Evolutionary conservation across 2,113 vertebrate genomes (phyloP).

Genomic region (Macaca nemestrina): DNA sequence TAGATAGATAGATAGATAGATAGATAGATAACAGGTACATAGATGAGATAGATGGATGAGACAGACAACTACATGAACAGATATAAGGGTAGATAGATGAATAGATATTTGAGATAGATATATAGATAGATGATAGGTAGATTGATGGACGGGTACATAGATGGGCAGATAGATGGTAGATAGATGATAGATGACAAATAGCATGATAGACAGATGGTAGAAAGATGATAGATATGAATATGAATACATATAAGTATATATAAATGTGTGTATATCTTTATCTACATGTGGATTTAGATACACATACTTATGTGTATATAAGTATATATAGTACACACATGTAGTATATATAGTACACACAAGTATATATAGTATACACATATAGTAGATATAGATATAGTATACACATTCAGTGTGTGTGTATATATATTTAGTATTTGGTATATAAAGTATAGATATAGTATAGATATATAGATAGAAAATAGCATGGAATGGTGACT

Average conservation of each 20-base stretch:
- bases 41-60: not conserved
- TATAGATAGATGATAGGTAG: not conserved
- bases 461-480: no score
- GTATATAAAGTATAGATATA: no score
- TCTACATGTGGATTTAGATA: not conserved
- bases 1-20: not conserved
- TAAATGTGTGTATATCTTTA: not conserved
- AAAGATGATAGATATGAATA: not conserved
- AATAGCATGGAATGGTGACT: no score
- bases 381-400: no score
- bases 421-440: no score
- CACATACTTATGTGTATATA: no score
- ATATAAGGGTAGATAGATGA: not conserved
- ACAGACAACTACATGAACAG: not conserved
- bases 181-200: not conserved
- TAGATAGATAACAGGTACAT: no score
- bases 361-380: no score
- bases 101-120: no score
- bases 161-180: not conserved
- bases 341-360: no score
- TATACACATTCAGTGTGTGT: no score
- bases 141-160: not conserved
- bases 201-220: not conserved
- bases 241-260: not conserved
- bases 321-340: no score